A percentile compares a stretch with the other conserved stretches of the same genome.
phyloP scores from a whole-genome alignment of 1,140 invertebrate genomes.

The Streblospio benedicti region DNA sequence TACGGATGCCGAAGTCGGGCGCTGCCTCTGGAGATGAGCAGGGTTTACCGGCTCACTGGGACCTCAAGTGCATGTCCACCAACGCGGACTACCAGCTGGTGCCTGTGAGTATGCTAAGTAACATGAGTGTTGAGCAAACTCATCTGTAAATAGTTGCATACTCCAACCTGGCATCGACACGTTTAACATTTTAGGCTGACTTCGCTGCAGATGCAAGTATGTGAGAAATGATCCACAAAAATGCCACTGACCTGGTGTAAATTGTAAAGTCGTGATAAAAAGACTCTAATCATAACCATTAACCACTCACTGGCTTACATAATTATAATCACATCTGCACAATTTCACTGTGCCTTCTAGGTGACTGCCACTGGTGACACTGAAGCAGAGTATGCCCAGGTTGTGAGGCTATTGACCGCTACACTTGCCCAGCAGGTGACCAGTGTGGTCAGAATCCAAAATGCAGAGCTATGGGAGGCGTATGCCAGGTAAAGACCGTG shows the following conservation, averaged over 20 bases:
- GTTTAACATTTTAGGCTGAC: no score
- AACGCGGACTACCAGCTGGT: not conserved
- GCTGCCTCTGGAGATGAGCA: not conserved
- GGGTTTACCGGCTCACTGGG: not conserved
- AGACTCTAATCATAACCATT: not conserved
- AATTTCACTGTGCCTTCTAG: no score
- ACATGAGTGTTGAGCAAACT: not conserved
- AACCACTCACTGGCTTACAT: no score
- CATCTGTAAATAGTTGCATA: no score
- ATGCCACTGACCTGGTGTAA: not conserved
- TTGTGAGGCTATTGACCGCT: not conserved
- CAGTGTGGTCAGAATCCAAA: not conserved
- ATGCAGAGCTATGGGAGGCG: conserved; percentile 1
- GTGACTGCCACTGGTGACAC: no score
- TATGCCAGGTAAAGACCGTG: not conserved
- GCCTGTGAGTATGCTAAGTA: not conserved
- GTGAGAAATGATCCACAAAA: not conserved
- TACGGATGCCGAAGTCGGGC: not conserved
- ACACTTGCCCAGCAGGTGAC: not conserved
- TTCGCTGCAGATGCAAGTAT: no score
- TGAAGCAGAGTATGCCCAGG: not conserved
- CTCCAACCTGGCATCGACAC: no score
- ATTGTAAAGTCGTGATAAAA: not conserved
- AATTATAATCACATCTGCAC: no score
- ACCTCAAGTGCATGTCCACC: not conserved